Evolutionary conservation across 2,797 vertebrate genomes (phyloP).

Genomic region (Gymnocypris eckloni): DNA sequence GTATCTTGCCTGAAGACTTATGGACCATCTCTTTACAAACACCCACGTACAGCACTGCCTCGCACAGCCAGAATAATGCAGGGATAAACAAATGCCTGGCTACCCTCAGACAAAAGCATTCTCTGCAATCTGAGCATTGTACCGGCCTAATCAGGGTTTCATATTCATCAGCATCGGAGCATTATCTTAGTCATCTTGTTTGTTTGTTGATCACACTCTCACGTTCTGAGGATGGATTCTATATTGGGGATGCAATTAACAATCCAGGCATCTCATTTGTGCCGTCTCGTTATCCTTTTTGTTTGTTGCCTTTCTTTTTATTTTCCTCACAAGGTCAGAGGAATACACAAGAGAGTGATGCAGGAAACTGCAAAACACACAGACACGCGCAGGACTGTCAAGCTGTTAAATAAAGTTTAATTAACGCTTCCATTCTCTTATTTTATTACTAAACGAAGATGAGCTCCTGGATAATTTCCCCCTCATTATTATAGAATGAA

Average conservation of each 20-base stretch:
- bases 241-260: slow-evolving; percentile 32
- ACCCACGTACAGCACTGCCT: slow-evolving; percentile 58
- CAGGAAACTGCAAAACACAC: slow-evolving; percentile 42
- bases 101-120: slow-evolving; percentile 50
- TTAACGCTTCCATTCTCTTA: slow-evolving; percentile 59
- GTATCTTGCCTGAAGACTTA: slow-evolving; percentile 61
- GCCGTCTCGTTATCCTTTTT: slow-evolving; percentile 40
- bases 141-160: slow-evolving; percentile 28
- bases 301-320: slow-evolving; percentile 34
- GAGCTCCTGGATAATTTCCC: slow-evolving; percentile 57
- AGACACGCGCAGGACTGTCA: slow-evolving; percentile 48
- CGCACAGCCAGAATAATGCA: slow-evolving; percentile 49
- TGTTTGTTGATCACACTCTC: slow-evolving; percentile 42
- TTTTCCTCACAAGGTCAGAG: slow-evolving; percentile 52
- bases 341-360: slow-evolving; percentile 46
- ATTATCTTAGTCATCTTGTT: slow-evolving; percentile 43
- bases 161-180: slow-evolving; percentile 33
- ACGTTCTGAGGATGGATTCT: slow-evolving; percentile 21
- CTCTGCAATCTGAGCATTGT: slow-evolving; percentile 39
- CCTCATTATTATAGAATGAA: slow-evolving; percentile 58
- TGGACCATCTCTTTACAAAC: slow-evolving; percentile 59
- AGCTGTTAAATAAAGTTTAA: slow-evolving; percentile 62
- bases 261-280: slow-evolving; percentile 35
- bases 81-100: slow-evolving; percentile 55
- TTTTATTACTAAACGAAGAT: slow-evolving; percentile 55